phyloP scores from a whole-genome alignment of 2,888 invertebrate genomes.

The Deilephila elpenor region DNA sequence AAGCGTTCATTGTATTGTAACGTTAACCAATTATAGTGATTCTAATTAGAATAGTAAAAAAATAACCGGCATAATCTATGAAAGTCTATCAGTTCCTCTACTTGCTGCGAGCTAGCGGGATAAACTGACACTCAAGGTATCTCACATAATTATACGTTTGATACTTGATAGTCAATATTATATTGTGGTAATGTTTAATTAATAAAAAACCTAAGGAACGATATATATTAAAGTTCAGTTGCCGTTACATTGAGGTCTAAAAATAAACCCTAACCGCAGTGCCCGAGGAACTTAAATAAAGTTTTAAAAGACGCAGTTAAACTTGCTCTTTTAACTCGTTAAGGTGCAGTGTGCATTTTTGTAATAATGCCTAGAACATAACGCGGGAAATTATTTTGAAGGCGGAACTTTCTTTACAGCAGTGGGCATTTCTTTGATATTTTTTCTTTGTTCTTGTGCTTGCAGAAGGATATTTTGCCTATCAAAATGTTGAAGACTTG shows the following conservation, averaged over 20 bases:
- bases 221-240: background rate
- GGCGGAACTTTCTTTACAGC: background rate
- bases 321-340: constrained; percentile 46
- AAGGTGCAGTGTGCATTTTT: constrained; percentile 41
- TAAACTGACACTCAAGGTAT: too few relatives aligned
- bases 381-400: constrained; percentile 11
- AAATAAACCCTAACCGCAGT: constrained; percentile 37
- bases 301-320: constrained; percentile 46
- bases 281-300: constrained; percentile 35
- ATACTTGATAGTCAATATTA: too few relatives aligned
- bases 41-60: too few relatives aligned
- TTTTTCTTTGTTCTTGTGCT: background rate
- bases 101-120: too few relatives aligned
- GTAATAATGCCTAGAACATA: constrained; percentile 42
- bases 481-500: too few relatives aligned
- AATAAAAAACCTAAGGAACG: background rate
- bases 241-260: constrained; percentile 36
- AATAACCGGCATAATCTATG: too few relatives aligned
- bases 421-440: background rate
- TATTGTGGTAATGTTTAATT: too few relatives aligned
- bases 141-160: too few relatives aligned
- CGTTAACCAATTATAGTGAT: too few relatives aligned
- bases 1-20: too few relatives aligned
- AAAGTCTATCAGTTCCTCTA: too few relatives aligned
- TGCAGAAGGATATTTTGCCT: background rate